A percentile compares a stretch with the other conserved stretches of the same genome.
Evolutionary conservation across 1,140 invertebrate genomes (phyloP).

Genomic region (Listronotus bonariensis): DNA sequence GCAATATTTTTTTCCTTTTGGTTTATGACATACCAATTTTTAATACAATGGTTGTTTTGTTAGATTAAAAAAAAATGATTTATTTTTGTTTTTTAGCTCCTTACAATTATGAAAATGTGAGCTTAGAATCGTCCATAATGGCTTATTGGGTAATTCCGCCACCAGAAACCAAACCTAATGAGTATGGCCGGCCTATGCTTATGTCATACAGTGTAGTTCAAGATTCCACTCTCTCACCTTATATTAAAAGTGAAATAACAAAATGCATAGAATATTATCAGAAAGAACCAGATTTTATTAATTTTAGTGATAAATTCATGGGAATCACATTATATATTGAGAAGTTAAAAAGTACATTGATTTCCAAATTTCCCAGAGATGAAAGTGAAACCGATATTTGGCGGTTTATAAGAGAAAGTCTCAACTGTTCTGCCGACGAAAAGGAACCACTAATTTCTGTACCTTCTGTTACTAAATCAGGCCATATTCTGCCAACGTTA

Average conservation of each 20-base stretch:
- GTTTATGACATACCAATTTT: too few relatives aligned
- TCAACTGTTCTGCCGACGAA: conserved; percentile 61
- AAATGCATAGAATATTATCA: conserved; percentile 85
- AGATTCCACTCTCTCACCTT: conserved; percentile 80
- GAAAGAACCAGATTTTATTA: conserved; percentile 75
- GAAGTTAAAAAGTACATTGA: conserved; percentile 72
- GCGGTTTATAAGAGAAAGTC: conserved; percentile 64
- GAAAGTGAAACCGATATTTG: conserved; percentile 68
- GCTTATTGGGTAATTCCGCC: conserved; percentile 95
- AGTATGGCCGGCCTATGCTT: conserved; percentile 89
- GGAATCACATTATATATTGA: conserved; percentile 75
- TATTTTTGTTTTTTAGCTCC: conserved; percentile 74
- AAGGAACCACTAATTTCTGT: conserved; percentile 62
- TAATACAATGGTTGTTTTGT: too few relatives aligned
- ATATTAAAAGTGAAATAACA: conserved; percentile 85
- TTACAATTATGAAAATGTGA: conserved; percentile 78
- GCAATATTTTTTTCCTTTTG: too few relatives aligned
- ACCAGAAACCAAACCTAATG: conserved; percentile 84
- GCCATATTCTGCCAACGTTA: conserved; percentile 51
- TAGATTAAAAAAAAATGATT: too few relatives aligned
- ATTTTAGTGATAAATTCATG: conserved; percentile 77
- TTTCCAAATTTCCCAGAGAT: conserved; percentile 69
- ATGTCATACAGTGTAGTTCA: conserved; percentile 84
- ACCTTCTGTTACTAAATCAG: conserved; percentile 59
- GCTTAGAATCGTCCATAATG: conserved; percentile 78